Base-by-base conservation (phyloP, 2,113 vertebrate genomes). In the Calidris pygmaea region DNA sequence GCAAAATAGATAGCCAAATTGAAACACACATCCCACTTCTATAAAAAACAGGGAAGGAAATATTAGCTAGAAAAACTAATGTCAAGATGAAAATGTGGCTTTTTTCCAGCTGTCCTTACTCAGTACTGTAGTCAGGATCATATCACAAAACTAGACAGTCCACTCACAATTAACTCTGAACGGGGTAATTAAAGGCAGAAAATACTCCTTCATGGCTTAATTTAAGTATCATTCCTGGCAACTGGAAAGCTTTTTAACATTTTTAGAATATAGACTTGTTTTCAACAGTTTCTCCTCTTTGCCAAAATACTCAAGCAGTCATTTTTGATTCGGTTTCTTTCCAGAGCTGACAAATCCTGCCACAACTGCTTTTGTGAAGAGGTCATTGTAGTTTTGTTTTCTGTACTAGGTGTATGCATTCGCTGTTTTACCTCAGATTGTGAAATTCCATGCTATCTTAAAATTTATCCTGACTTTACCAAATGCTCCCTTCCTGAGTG, bases 1-100 rank as follows among this genome's bases (percentile, higher is more conserved):
- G 85, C 73, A 85, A 94, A 96, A 96, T 12, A 74, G 52, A 89
- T 67, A 43, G 71, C 47, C 81, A 89, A 83, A 84, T 70, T 95
- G 85, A 95, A 90, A 93, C 53, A 77, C 39, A 86, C 18, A 20
- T 27, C 20, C 67, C 26, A 62, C 77, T 85, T 81, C 89, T 93
- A 87, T 32, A 52, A 86, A 91, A 91, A 91, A 48, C 35, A 85
- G 8, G 20, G 39, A 85, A 87, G 30, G 18, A 90, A 93, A 62
- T 78, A 80, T 83, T 37, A 80, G 37, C 56, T 74, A 58, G 39
- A 71, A 94, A 94, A 93, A 59, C 6, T 73, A 56, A 35, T 60
- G 47, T 85, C 76, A 77, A 58, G 30, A 93, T 66, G n/a, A 81
- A 76, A 94, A 91, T 13, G 27, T 78, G 27, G 39, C 43, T 80